Conservation (phyloP, 2,888 invertebrate genomes). For the Ctena decussata region DNA sequence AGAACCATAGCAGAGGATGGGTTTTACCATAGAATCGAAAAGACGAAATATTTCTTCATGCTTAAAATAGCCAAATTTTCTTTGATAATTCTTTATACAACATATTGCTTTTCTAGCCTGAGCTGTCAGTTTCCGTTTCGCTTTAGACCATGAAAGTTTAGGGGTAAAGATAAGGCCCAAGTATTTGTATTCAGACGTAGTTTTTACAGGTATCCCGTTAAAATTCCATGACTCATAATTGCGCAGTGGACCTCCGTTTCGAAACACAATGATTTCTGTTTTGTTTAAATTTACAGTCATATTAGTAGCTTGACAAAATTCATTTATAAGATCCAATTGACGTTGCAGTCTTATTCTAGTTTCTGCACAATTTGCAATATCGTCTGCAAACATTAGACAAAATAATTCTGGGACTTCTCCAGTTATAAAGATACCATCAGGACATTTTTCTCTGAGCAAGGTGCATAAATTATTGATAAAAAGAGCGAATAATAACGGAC, state of each 20-base stretch:
- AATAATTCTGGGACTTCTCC: constrained; percentile 10
- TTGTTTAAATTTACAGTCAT: neutral
- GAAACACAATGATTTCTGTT: constrained; percentile 16
- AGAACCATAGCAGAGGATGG: constrained; percentile 4
- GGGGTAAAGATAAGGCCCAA: constrained; percentile 14
- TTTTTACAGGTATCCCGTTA: neutral
- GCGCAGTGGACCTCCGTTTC: constrained; percentile 6
- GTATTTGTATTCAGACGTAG: constrained; percentile 10
- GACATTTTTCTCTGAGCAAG: neutral
- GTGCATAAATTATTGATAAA: constrained; percentile 9
- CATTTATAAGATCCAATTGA: neutral
- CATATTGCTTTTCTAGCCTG: constrained; percentile 10
- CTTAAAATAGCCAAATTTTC: constrained; percentile 7
- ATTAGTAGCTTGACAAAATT: neutral
- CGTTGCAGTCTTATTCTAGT: constrained; percentile 1
- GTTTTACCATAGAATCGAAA: constrained; percentile 17
- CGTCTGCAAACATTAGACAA: constrained; percentile 21
- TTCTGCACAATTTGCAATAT: constrained; percentile 22
- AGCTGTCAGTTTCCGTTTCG: neutral
- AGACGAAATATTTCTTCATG: constrained; percentile 4
- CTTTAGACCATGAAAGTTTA: constrained; percentile 17
- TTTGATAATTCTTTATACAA: neutral
- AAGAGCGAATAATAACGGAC: neutral
- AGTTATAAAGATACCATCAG: neutral
- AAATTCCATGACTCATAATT: constrained; percentile 10